A percentile compares a stretch with the other conserved stretches of the same genome.
These are phyloP conservation scores for Carposina sasakii DNA, from an alignment of 1,140 invertebrate species.

Conservation along the genomic window DNA sequence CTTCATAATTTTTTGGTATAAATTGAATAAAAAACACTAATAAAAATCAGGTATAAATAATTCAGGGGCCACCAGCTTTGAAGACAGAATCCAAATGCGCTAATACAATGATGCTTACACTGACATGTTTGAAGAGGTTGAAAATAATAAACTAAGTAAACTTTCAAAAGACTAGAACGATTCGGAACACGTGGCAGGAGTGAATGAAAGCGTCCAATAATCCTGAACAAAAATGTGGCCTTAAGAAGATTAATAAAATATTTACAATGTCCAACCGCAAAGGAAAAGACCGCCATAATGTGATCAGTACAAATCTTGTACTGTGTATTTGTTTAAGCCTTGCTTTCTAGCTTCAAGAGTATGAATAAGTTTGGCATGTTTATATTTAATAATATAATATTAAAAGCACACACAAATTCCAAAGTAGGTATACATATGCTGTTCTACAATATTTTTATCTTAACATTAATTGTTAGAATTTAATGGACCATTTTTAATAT, in stretches of 20 bases:
- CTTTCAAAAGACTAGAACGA: constrained; percentile 56
- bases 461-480: constrained; percentile 59
- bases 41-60: constrained; percentile 65
- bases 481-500: constrained; percentile 63
- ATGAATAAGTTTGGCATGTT: constrained; percentile 55
- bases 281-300: constrained; percentile 10
- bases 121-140: not conserved
- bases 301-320: constrained; percentile 47
- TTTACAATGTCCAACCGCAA: constrained; percentile 54
- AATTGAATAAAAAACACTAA: constrained; percentile 58
- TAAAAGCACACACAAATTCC: constrained; percentile 45
- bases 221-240: constrained; percentile 38
- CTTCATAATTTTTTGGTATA: constrained; percentile 68
- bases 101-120: not conserved
- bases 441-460: constrained; percentile 39
- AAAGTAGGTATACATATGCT: constrained; percentile 45
- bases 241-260: constrained; percentile 44
- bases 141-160: constrained; percentile 20
- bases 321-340: constrained; percentile 52
- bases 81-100: constrained; percentile 4
- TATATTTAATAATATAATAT: constrained; percentile 34
- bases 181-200: constrained; percentile 34
- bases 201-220: constrained; percentile 12
- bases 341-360: constrained; percentile 52
- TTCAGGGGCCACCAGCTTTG: constrained; percentile 39